A percentile compares a stretch with the other conserved stretches of the same genome.
phyloP scores from a whole-genome alignment of 1,140 invertebrate species.

The Stegodyphus dumicola region DNA sequence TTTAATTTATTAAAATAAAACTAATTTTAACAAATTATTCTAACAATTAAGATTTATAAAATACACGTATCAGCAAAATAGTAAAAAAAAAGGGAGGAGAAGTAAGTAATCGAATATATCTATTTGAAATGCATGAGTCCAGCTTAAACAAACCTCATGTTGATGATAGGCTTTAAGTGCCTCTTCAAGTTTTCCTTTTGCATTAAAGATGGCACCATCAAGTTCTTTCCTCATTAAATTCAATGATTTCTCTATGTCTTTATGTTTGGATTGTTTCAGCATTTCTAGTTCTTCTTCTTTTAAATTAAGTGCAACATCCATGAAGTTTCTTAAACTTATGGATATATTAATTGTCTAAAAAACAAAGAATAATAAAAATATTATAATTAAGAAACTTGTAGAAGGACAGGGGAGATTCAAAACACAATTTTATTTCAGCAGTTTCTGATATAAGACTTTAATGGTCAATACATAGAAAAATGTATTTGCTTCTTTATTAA shows the following conservation, averaged over 20 bases:
- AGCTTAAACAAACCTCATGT: background rate
- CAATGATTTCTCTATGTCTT: constrained; percentile 17
- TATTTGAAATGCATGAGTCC: background rate
- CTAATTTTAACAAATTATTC: too few relatives aligned
- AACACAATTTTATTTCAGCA: too few relatives aligned
- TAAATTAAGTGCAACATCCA: constrained; percentile 11
- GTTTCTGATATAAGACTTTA: too few relatives aligned
- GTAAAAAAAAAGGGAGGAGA: too few relatives aligned
- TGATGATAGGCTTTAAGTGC: constrained; percentile 5
- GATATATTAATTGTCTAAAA: constrained; percentile 15
- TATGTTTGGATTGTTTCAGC: constrained; percentile 1
- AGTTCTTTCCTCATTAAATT: constrained; percentile 6
- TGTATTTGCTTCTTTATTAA: too few relatives aligned
- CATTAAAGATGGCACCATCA: background rate
- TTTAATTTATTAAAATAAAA: too few relatives aligned
- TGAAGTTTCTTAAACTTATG: constrained; percentile 15
- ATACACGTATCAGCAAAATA: too few relatives aligned
- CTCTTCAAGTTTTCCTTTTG: constrained; percentile 11
- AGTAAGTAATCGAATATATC: too few relatives aligned
- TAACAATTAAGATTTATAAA: too few relatives aligned
- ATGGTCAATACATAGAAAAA: too few relatives aligned
- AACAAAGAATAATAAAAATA: background rate
- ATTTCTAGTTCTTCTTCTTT: constrained; percentile 46
- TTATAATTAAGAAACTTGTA: too few relatives aligned
- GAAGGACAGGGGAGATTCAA: too few relatives aligned